phyloP scores from a whole-genome alignment of 2,797 vertebrate genomes.

The Sardinella longiceps region DNA sequence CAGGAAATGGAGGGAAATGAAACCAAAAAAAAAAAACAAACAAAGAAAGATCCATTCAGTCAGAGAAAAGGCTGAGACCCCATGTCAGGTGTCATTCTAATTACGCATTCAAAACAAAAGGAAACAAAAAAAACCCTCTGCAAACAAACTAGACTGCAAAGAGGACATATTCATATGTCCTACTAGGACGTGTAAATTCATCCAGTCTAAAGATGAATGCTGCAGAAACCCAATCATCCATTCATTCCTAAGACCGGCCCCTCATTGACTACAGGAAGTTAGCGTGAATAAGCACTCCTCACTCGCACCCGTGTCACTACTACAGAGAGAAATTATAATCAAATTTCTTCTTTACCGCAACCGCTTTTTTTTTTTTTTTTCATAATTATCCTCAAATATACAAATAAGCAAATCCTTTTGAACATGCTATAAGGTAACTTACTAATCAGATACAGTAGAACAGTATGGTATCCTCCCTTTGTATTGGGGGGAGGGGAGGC shows the following conservation, averaged over 20 bases:
- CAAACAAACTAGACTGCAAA: neutral
- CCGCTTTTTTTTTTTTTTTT: too few species aligned
- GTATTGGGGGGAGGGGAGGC: neutral
- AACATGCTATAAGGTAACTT: constrained; percentile 21
- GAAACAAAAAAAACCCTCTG: neutral
- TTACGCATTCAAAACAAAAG: neutral
- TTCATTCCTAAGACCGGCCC: neutral
- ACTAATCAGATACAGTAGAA: constrained; percentile 47
- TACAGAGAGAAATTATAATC: neutral
- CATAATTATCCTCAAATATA: neutral
- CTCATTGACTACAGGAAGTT: neutral
- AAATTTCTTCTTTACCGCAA: neutral
- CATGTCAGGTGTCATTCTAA: neutral
- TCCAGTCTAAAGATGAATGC: neutral
- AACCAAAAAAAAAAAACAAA: too few species aligned
- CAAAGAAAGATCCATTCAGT: constrained; percentile 30
- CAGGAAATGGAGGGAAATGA: neutral
- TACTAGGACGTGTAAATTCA: neutral
- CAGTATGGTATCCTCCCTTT: constrained; percentile 31
- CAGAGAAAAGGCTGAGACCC: neutral
- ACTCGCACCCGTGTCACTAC: constrained; percentile 14
- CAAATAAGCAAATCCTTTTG: constrained; percentile 22
- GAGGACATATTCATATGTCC: neutral
- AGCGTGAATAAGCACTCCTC: neutral
- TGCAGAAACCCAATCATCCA: neutral